Evolutionary conservation across 2,888 invertebrate species (phyloP).

Genomic region (Trichopoda pennipes): DNA sequence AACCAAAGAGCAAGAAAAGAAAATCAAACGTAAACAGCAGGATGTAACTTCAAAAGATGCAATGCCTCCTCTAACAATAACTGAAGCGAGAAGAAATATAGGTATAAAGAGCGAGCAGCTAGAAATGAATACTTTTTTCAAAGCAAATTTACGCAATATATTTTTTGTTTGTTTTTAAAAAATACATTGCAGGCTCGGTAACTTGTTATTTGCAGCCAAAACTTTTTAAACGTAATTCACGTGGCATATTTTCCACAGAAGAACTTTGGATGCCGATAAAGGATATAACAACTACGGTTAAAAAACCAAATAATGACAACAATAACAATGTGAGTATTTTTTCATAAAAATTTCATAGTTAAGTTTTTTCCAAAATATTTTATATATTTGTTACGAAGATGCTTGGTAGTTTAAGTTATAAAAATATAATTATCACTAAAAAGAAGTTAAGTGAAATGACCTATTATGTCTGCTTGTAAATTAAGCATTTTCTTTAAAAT

Average conservation of each 20-base stretch:
- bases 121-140: not conserved
- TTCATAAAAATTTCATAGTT: not conserved
- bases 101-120: slow-evolving; percentile 70
- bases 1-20: slow-evolving; percentile 67
- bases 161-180: slow-evolving; percentile 7
- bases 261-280: slow-evolving; percentile 80
- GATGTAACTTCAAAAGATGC: slow-evolving; percentile 72
- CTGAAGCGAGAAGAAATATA: slow-evolving; percentile 79
- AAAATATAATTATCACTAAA: too few relatives aligned
- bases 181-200: slow-evolving; percentile 76
- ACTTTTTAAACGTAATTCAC: slow-evolving; percentile 77
- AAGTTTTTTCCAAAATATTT: too few relatives aligned
- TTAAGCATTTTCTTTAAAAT: too few relatives aligned
- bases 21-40: slow-evolving; percentile 62
- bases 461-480: too few relatives aligned
- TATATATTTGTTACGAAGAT: too few relatives aligned
- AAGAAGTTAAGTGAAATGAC: too few relatives aligned
- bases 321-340: slow-evolving; percentile 68
- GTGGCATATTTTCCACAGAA: slow-evolving; percentile 77
- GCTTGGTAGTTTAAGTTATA: too few relatives aligned
- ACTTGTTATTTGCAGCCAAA: slow-evolving; percentile 81
- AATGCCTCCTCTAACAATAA: slow-evolving; percentile 78
- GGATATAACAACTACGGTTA: slow-evolving; percentile 78
- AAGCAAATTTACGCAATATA: not conserved
- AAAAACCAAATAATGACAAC: slow-evolving; percentile 71